Evolutionary conservation across 2,797 vertebrate species (phyloP), one percentile per base, ranked within the genome.

Genomic region (Sardinella longiceps): DNA sequence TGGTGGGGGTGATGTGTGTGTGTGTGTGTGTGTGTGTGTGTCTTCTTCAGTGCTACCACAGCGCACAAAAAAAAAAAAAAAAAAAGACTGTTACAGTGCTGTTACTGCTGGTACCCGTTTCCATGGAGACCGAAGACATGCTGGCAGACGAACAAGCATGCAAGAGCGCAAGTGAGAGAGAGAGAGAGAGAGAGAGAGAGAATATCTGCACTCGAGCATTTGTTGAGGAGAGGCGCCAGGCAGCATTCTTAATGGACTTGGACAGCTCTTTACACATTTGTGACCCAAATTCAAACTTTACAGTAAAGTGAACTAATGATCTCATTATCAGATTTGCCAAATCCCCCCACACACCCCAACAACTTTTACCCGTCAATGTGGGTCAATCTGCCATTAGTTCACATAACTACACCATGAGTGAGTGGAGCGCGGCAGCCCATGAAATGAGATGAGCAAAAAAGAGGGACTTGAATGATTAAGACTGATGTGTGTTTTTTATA

Each of bases 101-200:
- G 33, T 56, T 53, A 83, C 53, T 83, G 85, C 53, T 83, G 85
- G 66, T 86, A 37, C 60, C 25, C 39, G 86, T 89, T 53, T 87
- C 88, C 81, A 88, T 88, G 83, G 88, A 53, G 53, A 88, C 81
- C 25, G 81, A 53, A 89, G 80, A 81, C 84, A 87, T 84, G 53
- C 45, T 86, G 82, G 81, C 56, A 28, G 51, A 80, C 15, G 46
- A 58, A 80, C 74, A 84, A 58, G 80, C 33, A 25, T 63, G 51
- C 56, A 12, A 53, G 25, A 60, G 70, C n/a, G 53, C n/a, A n/a
- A 50, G n/a, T 39, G 70, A 39, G 56, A 39, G 18, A 46, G 51
- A 45, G 33, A 30, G 33, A 70, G 18, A 39, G 28, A 74, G 14
- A 25, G 39, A 28, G 45, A 51, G 37, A 51, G n/a, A 58, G 50